These are phyloP conservation scores for Eupithecia vulgata DNA, from an alignment of 2,888 invertebrate genomes.

Conservation along the genomic window DNA sequence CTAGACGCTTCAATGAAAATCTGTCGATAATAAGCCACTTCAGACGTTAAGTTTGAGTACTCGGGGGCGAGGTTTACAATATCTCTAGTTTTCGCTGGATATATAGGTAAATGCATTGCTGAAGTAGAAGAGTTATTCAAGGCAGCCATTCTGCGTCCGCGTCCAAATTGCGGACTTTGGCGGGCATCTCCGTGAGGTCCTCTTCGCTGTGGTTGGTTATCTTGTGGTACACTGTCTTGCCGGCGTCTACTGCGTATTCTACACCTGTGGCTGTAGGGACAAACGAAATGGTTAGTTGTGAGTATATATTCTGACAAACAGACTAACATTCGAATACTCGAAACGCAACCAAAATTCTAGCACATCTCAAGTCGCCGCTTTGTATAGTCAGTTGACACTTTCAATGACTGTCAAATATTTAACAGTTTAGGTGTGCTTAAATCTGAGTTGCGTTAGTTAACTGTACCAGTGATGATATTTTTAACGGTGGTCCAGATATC, in stretches of 20 bases:
- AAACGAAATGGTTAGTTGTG: not conserved
- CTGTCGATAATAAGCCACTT: not conserved
- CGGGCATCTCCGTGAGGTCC: slow-evolving; percentile 70
- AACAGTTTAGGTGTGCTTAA: no score
- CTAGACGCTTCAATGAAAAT: not conserved
- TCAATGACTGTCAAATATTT: no score
- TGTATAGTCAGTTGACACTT: no score
- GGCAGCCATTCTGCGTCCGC: slow-evolving; percentile 85
- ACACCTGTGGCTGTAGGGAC: slow-evolving; percentile 83
- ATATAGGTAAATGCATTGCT: slow-evolving; percentile 19
- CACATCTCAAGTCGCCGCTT: no score
- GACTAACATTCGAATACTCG: no score
- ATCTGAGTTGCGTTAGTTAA: no score
- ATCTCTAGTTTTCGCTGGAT: not conserved
- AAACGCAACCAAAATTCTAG: no score
- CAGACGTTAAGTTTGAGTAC: not conserved
- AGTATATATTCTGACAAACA: no score
- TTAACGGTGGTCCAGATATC: no score
- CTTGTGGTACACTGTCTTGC: slow-evolving; percentile 88
- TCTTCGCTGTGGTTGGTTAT: slow-evolving; percentile 72
- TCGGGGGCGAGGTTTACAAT: not conserved
- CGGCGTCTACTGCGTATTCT: slow-evolving; percentile 87
- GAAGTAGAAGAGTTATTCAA: slow-evolving; percentile 44
- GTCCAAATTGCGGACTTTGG: slow-evolving; percentile 50
- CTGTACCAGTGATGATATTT: no score